Percentiles rank a stretch among this genome's conserved stretches.
phyloP scores from a whole-genome alignment of 2,888 invertebrate genomes.

The Carcina quercana region DNA sequence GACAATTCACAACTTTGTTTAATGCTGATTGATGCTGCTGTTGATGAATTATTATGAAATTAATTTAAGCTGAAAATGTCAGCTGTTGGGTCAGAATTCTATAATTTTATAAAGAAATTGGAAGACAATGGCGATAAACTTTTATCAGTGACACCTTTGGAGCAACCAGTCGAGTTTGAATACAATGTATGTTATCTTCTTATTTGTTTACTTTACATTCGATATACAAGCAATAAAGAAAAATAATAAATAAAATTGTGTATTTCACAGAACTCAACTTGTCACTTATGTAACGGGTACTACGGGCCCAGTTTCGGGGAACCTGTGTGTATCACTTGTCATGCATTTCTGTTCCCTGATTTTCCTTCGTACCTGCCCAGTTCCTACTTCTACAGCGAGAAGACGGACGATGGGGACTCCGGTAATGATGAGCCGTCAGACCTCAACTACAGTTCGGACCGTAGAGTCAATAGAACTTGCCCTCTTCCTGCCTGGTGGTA shows the following conservation, averaged over 20 bases:
- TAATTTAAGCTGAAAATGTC: conserved; percentile 42
- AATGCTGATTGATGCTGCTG: too few relatives aligned
- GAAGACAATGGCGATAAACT: conserved; percentile 63
- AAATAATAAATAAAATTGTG: conserved; percentile 2
- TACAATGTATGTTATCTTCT: conserved; percentile 45
- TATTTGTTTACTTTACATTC: conserved; percentile 2
- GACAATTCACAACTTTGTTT: too few relatives aligned
- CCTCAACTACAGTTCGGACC: conserved; percentile 71
- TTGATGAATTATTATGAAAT: too few relatives aligned
- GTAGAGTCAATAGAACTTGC: conserved; percentile 51
- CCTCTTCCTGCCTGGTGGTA: conserved; percentile 54
- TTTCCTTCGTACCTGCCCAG: conserved; percentile 73
- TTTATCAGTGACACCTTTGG: conserved; percentile 33
- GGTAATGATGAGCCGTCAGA: conserved; percentile 96
- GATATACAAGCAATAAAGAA: neutral
- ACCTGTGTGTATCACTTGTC: conserved; percentile 93
- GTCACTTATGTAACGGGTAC: conserved; percentile 92
- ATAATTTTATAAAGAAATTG: conserved; percentile 51
- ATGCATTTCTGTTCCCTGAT: conserved; percentile 92
- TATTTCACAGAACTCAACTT: conserved; percentile 77
- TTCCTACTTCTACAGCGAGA: conserved; percentile 67
- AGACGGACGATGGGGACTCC: conserved; percentile 92
- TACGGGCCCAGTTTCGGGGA: conserved; percentile 94
- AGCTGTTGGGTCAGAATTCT: conserved; percentile 52
- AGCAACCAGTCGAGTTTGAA: conserved; percentile 54